Evolutionary conservation across 2,888 invertebrate species (phyloP), one percentile per base, ranked within the genome.

Genomic region (Cotesia congregata): DNA sequence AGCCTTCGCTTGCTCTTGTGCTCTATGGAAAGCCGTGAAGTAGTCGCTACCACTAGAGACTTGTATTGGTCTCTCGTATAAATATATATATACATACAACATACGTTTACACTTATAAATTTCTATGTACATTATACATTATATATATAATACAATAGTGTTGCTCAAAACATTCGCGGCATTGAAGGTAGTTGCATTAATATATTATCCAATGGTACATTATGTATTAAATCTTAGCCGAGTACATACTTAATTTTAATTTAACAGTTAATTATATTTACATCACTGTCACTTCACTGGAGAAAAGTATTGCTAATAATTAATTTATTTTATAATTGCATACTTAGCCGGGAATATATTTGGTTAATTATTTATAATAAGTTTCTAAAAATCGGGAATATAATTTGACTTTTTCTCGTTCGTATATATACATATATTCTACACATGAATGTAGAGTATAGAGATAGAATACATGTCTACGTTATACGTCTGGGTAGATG

Each of bases 11-110:
- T 77, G 68, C 77, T 72, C 77, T 67, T 50, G 30, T 74, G 79
- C 80, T 76, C 77, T 72, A 80, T 78, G 83, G 83, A 85, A 85
- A 86, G 85, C 83, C 85, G 83, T 84, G 83, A 83, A 83, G 82
- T 83, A 83, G 80, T 78, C 81, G 77, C 75, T 74, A 76, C 62
- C 68, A 67, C 74, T 69, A 73, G 74, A 75, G 72, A 15, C 72
- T 59, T 60, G 67, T 67, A 30, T 59, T 67, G 30, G 72, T 72
- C 50, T 72, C 12, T 50, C 50, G 30, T 30, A 30, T 30, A 30
- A 30, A 30, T 50, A 50, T 50, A 50, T 50, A 50, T 50, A 50
- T 50, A 50, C 12, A 50, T 12, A 50, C 50, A 9, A 50, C 41
- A 9, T 50, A 9, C 12, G 12, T 50, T 12, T 50, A 50, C 12